These are phyloP conservation scores for Drosophila neonasuta DNA, from an alignment of 2,888 invertebrate species.

Conservation along the genomic window DNA sequence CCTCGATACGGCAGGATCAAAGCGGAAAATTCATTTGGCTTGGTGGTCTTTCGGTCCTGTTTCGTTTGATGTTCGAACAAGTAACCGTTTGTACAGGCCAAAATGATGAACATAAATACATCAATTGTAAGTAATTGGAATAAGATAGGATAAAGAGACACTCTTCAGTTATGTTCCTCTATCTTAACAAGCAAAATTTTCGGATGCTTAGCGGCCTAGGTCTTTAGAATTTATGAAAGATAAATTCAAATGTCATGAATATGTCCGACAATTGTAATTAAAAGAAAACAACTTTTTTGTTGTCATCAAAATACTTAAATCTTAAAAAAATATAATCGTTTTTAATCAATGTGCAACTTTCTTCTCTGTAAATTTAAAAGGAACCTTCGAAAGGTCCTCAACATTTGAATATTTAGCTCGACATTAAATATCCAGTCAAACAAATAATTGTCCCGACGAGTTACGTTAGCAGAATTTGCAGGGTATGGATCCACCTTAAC, in stretches of 20 bases:
- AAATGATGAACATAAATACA: slow-evolving; percentile 27
- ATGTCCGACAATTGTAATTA: too few relatives aligned
- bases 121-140: slow-evolving; percentile 41
- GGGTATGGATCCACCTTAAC: too few relatives aligned
- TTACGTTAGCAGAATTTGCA: too few relatives aligned
- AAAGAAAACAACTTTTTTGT: too few relatives aligned
- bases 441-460: too few relatives aligned
- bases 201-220: neutral
- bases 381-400: too few relatives aligned
- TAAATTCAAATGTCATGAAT: neutral
- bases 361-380: too few relatives aligned
- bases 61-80: slow-evolving; percentile 57
- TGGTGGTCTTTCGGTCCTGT: slow-evolving; percentile 79
- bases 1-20: slow-evolving; percentile 81
- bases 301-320: too few relatives aligned
- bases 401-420: too few relatives aligned
- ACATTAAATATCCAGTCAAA: too few relatives aligned
- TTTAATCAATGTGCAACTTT: too few relatives aligned
- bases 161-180: neutral
- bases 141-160: slow-evolving; percentile 7
- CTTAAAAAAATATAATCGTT: too few relatives aligned
- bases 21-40: slow-evolving; percentile 80
- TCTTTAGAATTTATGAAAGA: neutral
- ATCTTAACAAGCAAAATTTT: neutral
- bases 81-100: slow-evolving; percentile 34